These are phyloP conservation scores for Protonibea diacanthus DNA, from an alignment of 2,797 vertebrate genomes.

Conservation along the genomic window DNA sequence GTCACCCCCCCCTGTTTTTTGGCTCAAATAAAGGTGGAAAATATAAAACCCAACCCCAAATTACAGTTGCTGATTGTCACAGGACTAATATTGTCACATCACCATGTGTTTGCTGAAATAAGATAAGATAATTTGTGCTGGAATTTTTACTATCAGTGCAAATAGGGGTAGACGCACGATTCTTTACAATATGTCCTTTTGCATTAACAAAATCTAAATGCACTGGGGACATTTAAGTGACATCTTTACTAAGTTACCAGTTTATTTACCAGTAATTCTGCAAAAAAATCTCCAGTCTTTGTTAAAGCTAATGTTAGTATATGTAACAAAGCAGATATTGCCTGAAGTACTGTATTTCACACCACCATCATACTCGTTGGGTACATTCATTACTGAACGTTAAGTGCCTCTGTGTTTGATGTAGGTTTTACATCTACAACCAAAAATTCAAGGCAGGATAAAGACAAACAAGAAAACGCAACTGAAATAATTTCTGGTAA, in stretches of 20 bases:
- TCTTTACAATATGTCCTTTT: not conserved
- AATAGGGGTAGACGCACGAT: not conserved
- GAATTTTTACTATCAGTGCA: too few species aligned
- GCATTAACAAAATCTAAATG: not conserved
- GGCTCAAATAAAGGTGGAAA: too few species aligned
- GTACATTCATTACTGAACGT: not conserved
- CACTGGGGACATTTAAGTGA: too few species aligned
- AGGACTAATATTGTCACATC: too few species aligned
- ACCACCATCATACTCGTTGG: not conserved
- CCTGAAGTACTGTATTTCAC: not conserved
- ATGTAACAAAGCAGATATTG: not conserved
- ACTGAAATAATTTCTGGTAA: not conserved
- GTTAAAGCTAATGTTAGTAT: too few species aligned
- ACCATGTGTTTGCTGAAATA: too few species aligned
- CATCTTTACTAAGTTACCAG: not conserved
- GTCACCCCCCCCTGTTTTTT: too few species aligned
- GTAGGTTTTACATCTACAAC: not conserved
- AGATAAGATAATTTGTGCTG: too few species aligned
- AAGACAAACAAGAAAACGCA: not conserved
- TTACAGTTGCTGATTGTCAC: too few species aligned
- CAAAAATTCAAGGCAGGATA: not conserved
- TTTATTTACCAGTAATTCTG: not conserved
- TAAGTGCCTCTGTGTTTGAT: constrained; percentile 1
- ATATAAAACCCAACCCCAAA: too few species aligned
- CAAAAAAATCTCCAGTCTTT: not conserved